Evolutionary conservation across 2,797 vertebrate species (phyloP), one percentile per base, ranked within the genome.

Genomic region (Nyctibius grandis): DNA sequence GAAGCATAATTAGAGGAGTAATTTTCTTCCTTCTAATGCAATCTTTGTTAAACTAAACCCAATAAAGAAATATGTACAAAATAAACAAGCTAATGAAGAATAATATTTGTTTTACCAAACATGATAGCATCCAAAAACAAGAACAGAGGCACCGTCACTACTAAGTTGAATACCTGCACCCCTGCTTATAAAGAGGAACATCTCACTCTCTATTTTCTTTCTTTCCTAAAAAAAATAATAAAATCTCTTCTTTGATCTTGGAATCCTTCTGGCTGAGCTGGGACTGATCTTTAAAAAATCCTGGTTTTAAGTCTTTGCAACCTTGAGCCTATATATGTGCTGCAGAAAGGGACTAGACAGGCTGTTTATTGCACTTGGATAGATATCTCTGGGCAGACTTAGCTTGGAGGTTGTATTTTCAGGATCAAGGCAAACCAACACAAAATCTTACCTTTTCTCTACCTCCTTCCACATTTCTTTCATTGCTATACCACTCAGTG

Each of bases 211-310:
- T 86, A 33, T 69, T 81, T 85, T 64, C 44, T 81, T 85, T 6
- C 38, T 73, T 73, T 85, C 48, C 68, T 51, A 33, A 89, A 85
- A 85, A 64, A 85, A 47, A 51, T 28, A 80, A 34, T 8, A 48
- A 82, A 92, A 89, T 78, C 61, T 61, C 29, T 82, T 92, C 77
- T 92, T 86, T 92, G 81, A 94, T 94, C 86, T 86, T 83, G 14
- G 40, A 82, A 69, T 34, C 33, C 67, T 73, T 94, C 56, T 76
- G 64, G 45, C 34, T 82, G 93, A 89, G 61, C 65, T 86, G 33
- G 34, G 38, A 74, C 11, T 77, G 72, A 78, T 82, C 50, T 82
- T 78, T 82, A 85, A 82, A 67, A 68, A 85, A 72, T 23, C 22
- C 19, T 16, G 14, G 5, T 54, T 82, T 92, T 94, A 89, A 89